phyloP scores from a whole-genome alignment of 1,140 invertebrate species.

The Ectropis grisescens region DNA sequence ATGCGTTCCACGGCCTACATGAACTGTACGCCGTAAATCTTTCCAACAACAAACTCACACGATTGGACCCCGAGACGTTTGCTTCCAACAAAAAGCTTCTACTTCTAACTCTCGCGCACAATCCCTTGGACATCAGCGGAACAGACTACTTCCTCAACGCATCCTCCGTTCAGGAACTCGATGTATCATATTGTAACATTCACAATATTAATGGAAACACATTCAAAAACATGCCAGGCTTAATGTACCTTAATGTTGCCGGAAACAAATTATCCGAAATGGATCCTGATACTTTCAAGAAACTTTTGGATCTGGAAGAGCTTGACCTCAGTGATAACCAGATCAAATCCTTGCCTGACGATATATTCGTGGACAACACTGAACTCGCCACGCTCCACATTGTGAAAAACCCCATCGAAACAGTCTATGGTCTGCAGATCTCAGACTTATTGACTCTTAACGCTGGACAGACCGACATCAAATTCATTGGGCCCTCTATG shows the following conservation, averaged over 20 bases:
- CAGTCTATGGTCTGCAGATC: slow-evolving; percentile 67
- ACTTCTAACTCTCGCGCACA: slow-evolving; percentile 76
- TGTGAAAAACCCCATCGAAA: slow-evolving; percentile 70
- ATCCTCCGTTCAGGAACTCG: slow-evolving; percentile 75
- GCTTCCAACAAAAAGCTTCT: slow-evolving; percentile 74
- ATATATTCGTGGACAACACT: slow-evolving; percentile 73
- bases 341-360: slow-evolving; percentile 69
- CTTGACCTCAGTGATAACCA: slow-evolving; percentile 77
- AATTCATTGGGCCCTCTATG: slow-evolving; percentile 74
- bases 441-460: slow-evolving; percentile 73
- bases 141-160: slow-evolving; percentile 73
- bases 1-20: slow-evolving; percentile 75
- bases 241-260: slow-evolving; percentile 76
- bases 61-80: slow-evolving; percentile 77
- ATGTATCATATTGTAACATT: slow-evolving; percentile 76
- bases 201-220: slow-evolving; percentile 71
- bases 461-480: slow-evolving; percentile 75
- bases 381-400: slow-evolving; percentile 74
- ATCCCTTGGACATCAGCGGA: slow-evolving; percentile 62
- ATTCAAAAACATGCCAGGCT: slow-evolving; percentile 72
- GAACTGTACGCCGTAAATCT: slow-evolving; percentile 77
- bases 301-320: slow-evolving; percentile 73
- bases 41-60: slow-evolving; percentile 74
- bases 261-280: slow-evolving; percentile 75
- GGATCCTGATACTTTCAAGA: slow-evolving; percentile 72